Conservation (phyloP, 2,113 vertebrate genomes). For the Scortum barcoo region DNA sequence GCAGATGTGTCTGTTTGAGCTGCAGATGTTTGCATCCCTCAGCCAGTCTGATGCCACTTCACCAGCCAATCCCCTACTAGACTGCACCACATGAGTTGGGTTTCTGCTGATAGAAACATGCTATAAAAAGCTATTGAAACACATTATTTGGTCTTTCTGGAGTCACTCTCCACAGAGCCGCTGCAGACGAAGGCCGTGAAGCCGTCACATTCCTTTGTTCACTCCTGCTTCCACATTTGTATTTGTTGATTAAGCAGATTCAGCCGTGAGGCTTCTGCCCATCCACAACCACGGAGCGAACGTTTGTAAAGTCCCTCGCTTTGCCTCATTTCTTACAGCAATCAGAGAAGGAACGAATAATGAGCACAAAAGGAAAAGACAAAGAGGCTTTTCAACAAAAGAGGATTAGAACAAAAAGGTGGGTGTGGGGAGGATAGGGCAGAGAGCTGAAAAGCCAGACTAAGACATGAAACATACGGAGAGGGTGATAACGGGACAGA, state of each 20-base stretch:
- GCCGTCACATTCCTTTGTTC: neutral
- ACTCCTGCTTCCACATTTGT: neutral
- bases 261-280: neutral
- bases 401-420: constrained; percentile 65
- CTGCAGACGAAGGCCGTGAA: constrained; percentile 13
- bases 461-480: constrained; percentile 63
- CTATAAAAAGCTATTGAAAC: too few species aligned
- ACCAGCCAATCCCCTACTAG: neutral
- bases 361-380: constrained; percentile 45
- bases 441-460: constrained; percentile 32
- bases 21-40: neutral
- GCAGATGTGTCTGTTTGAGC: neutral
- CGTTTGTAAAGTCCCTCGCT: neutral
- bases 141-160: too few species aligned
- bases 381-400: constrained; percentile 74
- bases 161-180: neutral
- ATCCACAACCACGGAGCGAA: neutral
- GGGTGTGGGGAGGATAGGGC: neutral
- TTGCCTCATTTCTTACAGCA: constrained; percentile 23
- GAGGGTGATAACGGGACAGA: constrained; percentile 54
- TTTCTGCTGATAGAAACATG: too few species aligned
- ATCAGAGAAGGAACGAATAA: constrained; percentile 55
- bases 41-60: neutral
- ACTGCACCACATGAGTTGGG: too few species aligned
- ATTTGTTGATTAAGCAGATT: constrained; percentile 21